Evolutionary conservation across 2,888 invertebrate genomes (phyloP).

Genomic region (Cotesia congregata): DNA sequence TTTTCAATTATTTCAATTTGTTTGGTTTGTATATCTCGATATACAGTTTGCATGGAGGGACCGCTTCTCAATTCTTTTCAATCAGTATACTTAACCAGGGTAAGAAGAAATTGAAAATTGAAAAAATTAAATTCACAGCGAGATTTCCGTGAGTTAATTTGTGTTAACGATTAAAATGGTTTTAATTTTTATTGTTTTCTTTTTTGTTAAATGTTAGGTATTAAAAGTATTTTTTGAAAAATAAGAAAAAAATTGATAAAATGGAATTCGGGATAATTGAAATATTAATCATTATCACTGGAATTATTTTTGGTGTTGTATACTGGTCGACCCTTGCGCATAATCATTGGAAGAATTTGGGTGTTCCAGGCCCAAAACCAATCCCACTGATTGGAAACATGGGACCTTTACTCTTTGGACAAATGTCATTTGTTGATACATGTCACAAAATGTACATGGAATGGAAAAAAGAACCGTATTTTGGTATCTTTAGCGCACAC

Average conservation of each 20-base stretch:
- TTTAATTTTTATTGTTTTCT: too few species aligned
- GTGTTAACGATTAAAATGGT: too few species aligned
- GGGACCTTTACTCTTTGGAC: conserved; percentile 42
- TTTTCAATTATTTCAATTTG: too few species aligned
- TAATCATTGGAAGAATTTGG: conserved; percentile 65
- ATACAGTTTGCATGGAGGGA: too few species aligned
- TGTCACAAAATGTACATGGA: neutral
- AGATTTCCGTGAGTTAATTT: too few species aligned
- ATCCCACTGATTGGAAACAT: conserved; percentile 61
- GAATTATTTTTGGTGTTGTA: conserved; percentile 40
- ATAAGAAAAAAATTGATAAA: neutral
- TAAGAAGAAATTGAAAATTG: too few species aligned
- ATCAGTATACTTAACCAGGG: too few species aligned
- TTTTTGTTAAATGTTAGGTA: too few species aligned
- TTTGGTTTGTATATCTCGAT: too few species aligned
- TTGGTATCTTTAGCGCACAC: conserved; percentile 65
- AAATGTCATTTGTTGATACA: neutral
- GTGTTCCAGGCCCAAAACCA: conserved; percentile 64
- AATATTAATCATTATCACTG: conserved; percentile 68
- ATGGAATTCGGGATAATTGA: conserved; percentile 9
- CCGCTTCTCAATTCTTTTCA: too few species aligned
- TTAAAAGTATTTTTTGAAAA: neutral
- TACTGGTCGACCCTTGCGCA: conserved; percentile 61
- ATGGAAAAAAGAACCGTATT: conserved; percentile 46
- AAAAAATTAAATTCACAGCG: too few species aligned